phyloP scores from a whole-genome alignment of 2,113 vertebrate species.

The Heterotis niloticus region DNA sequence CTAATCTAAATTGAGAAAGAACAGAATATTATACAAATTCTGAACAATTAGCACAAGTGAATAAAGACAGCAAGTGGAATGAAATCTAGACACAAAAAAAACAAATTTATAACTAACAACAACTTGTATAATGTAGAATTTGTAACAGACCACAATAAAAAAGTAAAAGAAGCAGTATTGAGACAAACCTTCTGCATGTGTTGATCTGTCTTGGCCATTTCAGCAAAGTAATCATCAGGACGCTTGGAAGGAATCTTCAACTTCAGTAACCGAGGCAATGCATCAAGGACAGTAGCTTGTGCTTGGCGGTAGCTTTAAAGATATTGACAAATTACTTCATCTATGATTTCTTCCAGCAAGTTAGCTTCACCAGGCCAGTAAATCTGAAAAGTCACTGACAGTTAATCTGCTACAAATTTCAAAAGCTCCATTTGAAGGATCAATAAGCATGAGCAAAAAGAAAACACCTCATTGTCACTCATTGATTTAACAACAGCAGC shows the following conservation, averaged over 20 bases:
- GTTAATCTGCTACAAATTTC: too few species aligned
- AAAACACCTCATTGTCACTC: too few species aligned
- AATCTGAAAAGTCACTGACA: too few species aligned
- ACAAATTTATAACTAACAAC: too few species aligned
- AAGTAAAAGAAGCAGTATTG: background rate
- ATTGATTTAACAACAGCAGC: too few species aligned
- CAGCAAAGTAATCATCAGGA: conserved; percentile 93
- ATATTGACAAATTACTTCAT: background rate
- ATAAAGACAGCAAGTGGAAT: background rate
- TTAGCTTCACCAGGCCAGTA: too few species aligned
- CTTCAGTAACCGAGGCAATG: conserved; percentile 73
- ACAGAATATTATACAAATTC: background rate
- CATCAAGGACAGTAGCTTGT: conserved; percentile 82
- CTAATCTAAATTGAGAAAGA: conserved; percentile 62
- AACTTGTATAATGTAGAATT: too few species aligned
- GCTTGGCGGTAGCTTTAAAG: conserved; percentile 71
- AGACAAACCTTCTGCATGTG: conserved; percentile 93
- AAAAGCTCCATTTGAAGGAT: too few species aligned
- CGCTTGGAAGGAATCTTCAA: conserved; percentile 71
- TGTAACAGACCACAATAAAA: background rate
- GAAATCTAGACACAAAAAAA: background rate
- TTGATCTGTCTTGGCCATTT: conserved; percentile 97
- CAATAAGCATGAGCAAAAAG: too few species aligned
- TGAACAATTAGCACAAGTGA: background rate
- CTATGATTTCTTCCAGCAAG: too few species aligned